Conservation (phyloP, 2,797 vertebrate genomes). For the Valencia hispanica region DNA sequence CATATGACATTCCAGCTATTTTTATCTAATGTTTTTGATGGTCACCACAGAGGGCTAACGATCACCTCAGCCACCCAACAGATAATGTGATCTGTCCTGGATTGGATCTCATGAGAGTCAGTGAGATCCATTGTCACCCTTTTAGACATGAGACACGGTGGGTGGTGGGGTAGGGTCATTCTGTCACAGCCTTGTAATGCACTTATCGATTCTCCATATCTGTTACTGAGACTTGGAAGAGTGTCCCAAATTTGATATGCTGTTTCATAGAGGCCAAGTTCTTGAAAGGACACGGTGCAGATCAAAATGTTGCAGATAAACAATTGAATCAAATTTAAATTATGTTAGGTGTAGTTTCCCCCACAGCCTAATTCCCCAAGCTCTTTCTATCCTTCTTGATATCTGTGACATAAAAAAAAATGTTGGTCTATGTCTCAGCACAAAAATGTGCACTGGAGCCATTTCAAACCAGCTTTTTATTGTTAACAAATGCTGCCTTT, state of each 20-base stretch:
- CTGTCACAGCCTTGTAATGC: constrained; percentile 77
- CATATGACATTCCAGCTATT: too few species aligned
- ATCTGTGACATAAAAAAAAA: constrained; percentile 67
- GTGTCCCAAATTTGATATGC: constrained; percentile 81
- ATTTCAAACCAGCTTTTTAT: constrained; percentile 82
- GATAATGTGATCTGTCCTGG: constrained; percentile 67
- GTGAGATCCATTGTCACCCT: constrained; percentile 69
- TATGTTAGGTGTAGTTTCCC: constrained; percentile 55
- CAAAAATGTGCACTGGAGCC: constrained; percentile 77
- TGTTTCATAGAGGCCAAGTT: constrained; percentile 78
- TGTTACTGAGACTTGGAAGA: constrained; percentile 79
- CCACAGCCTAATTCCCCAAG: constrained; percentile 45
- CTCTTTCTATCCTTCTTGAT: constrained; percentile 63
- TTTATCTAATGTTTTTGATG: constrained; percentile 28
- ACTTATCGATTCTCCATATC: constrained; percentile 84
- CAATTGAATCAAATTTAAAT: constrained; percentile 67
- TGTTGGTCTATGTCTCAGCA: constrained; percentile 69
- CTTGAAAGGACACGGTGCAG: constrained; percentile 68
- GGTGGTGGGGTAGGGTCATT: constrained; percentile 43
- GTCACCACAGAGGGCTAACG: constrained; percentile 49
- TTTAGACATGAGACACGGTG: constrained; percentile 50
- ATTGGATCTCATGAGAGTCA: constrained; percentile 53
- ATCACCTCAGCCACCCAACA: constrained; percentile 34
- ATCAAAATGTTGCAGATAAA: constrained; percentile 67
- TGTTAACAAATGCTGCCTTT: constrained; percentile 84